These are phyloP conservation scores for Tapera naevia DNA, from an alignment of 2,797 vertebrate genomes.

Conservation along the genomic window DNA sequence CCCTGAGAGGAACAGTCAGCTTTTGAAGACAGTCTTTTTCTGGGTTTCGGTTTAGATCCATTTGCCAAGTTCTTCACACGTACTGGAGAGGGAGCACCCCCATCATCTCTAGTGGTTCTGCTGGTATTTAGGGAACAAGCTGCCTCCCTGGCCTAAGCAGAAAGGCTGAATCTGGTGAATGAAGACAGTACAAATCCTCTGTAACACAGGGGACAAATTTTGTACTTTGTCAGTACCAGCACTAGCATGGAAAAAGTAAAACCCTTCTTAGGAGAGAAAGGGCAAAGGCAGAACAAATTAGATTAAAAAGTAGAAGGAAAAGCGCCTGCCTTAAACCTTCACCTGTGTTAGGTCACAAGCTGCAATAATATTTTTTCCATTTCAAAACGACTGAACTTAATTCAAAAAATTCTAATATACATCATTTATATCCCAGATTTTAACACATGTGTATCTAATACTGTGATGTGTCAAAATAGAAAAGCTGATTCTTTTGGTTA, in stretches of 20 bases:
- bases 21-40: neutral
- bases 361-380: neutral
- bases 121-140: neutral
- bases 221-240: neutral
- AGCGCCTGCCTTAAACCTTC: neutral
- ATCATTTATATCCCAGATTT: neutral
- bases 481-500: neutral
- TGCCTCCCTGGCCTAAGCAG: neutral
- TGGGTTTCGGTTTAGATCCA: neutral
- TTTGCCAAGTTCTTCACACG: neutral
- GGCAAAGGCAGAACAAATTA: neutral
- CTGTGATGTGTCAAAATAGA: neutral
- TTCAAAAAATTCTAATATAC: neutral
- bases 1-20: neutral
- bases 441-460: neutral
- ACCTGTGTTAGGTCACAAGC: neutral
- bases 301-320: neutral
- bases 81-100: neutral
- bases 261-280: neutral
- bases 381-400: neutral
- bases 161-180: neutral
- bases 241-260: neutral
- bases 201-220: neutral
- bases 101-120: neutral
- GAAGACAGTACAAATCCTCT: neutral